Conservation (phyloP, 2,888 invertebrate species). For the Chirona hameri region DNA sequence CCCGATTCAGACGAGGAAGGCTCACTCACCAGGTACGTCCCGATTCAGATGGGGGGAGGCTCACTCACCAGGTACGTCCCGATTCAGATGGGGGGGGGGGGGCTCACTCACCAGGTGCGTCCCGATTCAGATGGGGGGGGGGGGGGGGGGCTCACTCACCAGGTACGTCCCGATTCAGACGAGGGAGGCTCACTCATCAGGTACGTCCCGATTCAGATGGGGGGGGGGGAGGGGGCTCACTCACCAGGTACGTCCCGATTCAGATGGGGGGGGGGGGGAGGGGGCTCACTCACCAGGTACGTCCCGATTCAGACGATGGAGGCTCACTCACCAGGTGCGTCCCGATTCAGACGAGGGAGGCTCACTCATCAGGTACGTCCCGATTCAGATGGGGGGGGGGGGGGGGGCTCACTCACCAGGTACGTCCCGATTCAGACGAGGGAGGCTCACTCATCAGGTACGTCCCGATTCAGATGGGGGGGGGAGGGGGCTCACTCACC, state of each 20-base stretch:
- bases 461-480: neutral
- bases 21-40: slow-evolving; percentile 52
- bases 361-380: slow-evolving; percentile 52
- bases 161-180: slow-evolving; percentile 45
- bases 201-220: slow-evolving; percentile 42
- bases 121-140: no score
- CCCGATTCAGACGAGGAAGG: slow-evolving; percentile 44
- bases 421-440: slow-evolving; percentile 46
- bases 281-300: slow-evolving; percentile 54
- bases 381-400: no score
- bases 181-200: slow-evolving; percentile 57
- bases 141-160: slow-evolving; percentile 57
- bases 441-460: slow-evolving; percentile 54
- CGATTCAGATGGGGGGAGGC: slow-evolving; percentile 51
- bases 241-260: slow-evolving; percentile 48
- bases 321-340: slow-evolving; percentile 54
- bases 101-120: slow-evolving; percentile 54
- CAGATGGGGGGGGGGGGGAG: no score
- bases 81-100: no score
- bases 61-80: slow-evolving; percentile 52
- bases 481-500: slow-evolving; percentile 55
- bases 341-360: slow-evolving; percentile 49
- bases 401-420: slow-evolving; percentile 56
- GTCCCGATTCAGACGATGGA: slow-evolving; percentile 36
- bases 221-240: no score